Percentiles rank a stretch among this genome's conserved stretches.
Conservation (phyloP, 1,140 invertebrate genomes). For the Zaprionus nigranus region DNA sequence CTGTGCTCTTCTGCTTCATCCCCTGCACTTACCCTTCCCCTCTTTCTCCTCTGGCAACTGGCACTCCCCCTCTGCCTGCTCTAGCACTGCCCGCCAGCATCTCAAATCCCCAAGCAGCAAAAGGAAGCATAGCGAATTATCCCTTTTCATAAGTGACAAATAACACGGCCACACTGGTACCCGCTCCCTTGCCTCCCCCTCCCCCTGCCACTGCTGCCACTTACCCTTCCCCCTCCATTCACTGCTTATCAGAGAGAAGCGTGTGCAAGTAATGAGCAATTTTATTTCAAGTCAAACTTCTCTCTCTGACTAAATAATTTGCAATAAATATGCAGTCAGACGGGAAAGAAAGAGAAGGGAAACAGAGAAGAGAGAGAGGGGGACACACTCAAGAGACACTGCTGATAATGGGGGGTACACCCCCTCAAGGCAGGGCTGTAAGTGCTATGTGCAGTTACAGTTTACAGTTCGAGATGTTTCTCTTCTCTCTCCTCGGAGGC, state of each 20-base stretch:
- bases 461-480: neutral
- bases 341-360: neutral
- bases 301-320: conserved; percentile 65
- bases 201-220: neutral
- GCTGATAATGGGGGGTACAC: neutral
- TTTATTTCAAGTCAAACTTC: conserved; percentile 59
- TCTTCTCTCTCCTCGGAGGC: neutral
- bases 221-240: neutral
- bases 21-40: conserved; percentile 13
- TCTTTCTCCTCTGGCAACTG: neutral
- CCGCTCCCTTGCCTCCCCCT: neutral
- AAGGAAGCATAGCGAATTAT: conserved; percentile 72
- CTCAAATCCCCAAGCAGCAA: conserved; percentile 43
- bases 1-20: conserved; percentile 16
- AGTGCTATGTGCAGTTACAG: neutral
- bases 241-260: conserved; percentile 54
- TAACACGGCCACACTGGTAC: conserved; percentile 47
- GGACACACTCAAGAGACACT: neutral
- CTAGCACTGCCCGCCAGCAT: conserved; percentile 25
- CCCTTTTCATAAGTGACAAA: conserved; percentile 81
- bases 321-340: conserved; percentile 77
- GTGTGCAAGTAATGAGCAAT: conserved; percentile 75
- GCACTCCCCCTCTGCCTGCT: neutral
- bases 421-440: neutral
- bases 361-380: neutral